Evolutionary conservation across 2,113 vertebrate genomes (phyloP).

Genomic region (Sinocyclocheilus rhinocerous): DNA sequence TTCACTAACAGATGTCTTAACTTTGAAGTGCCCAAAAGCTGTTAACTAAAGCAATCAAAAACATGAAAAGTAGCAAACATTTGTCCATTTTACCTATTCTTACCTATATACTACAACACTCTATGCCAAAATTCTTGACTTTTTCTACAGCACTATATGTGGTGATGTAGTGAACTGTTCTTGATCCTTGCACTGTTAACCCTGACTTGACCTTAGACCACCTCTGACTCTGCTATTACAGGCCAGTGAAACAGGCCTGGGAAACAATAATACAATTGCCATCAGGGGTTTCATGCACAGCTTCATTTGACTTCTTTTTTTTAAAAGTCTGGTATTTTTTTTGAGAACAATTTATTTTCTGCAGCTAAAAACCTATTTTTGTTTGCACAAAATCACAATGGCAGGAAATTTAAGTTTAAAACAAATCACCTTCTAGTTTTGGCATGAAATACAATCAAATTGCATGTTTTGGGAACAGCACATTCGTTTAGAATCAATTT

Average conservation of each 20-base stretch:
- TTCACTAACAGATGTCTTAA: too few species aligned
- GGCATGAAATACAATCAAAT: not conserved
- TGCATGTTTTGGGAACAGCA: not conserved
- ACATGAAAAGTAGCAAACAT: not conserved
- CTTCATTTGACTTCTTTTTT: not conserved
- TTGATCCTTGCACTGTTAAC: not conserved
- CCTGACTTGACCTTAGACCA: not conserved
- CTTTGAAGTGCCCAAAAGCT: too few species aligned
- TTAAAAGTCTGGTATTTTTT: too few species aligned
- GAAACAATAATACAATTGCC: not conserved
- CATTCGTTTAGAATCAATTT: not conserved
- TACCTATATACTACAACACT: too few species aligned
- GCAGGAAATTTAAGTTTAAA: not conserved
- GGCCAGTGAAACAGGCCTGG: not conserved
- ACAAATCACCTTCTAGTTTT: not conserved
- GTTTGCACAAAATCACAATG: not conserved
- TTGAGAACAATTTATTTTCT: not conserved
- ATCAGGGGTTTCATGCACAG: not conserved
- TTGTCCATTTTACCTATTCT: too few species aligned
- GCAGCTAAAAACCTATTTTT: not conserved
- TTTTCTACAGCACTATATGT: not conserved
- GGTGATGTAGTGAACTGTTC: too few species aligned
- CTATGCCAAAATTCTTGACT: not conserved
- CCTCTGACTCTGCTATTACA: not conserved
- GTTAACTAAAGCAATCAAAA: too few species aligned